Evolutionary conservation across 2,888 invertebrate genomes (phyloP).

Genomic region (Epiblema foenella): DNA sequence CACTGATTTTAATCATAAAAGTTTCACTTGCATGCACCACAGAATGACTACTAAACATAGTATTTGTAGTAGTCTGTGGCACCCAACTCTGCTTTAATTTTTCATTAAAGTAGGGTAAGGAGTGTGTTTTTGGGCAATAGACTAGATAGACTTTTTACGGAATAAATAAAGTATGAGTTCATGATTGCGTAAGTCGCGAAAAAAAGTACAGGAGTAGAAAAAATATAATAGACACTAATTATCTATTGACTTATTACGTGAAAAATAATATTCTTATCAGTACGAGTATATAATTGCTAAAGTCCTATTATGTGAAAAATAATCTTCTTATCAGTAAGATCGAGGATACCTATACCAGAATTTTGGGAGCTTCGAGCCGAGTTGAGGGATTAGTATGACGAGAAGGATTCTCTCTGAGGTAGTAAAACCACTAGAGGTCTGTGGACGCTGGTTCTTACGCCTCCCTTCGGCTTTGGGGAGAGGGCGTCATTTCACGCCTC

Average conservation of each 20-base stretch:
- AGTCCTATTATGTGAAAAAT: conserved; percentile 44
- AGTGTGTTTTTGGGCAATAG: too few relatives aligned
- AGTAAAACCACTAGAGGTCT: conserved; percentile 63
- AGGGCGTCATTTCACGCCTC: conserved; percentile 80
- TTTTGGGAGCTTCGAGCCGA: conserved; percentile 46
- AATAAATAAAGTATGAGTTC: too few relatives aligned
- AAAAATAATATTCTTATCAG: conserved; percentile 63
- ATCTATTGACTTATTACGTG: conserved; percentile 9
- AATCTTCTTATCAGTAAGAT: conserved; percentile 44
- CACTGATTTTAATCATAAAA: too few relatives aligned
- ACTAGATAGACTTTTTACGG: too few relatives aligned
- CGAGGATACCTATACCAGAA: conserved; percentile 57
- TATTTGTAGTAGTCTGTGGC: too few relatives aligned
- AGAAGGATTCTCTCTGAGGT: conserved; percentile 47
- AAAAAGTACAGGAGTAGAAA: too few relatives aligned
- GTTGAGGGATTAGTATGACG: conserved; percentile 12
- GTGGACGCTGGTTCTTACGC: conserved; percentile 56
- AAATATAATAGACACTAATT: not conserved
- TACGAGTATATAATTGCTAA: conserved; percentile 65
- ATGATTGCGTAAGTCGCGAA: too few relatives aligned
- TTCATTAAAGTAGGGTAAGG: too few relatives aligned
- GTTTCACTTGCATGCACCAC: too few relatives aligned
- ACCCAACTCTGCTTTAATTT: too few relatives aligned
- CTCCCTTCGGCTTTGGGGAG: conserved; percentile 57
- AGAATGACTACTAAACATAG: too few relatives aligned